These are phyloP conservation scores for Arvicanthis niloticus DNA, from an alignment of 2,113 vertebrate genomes.

Conservation along the genomic window DNA sequence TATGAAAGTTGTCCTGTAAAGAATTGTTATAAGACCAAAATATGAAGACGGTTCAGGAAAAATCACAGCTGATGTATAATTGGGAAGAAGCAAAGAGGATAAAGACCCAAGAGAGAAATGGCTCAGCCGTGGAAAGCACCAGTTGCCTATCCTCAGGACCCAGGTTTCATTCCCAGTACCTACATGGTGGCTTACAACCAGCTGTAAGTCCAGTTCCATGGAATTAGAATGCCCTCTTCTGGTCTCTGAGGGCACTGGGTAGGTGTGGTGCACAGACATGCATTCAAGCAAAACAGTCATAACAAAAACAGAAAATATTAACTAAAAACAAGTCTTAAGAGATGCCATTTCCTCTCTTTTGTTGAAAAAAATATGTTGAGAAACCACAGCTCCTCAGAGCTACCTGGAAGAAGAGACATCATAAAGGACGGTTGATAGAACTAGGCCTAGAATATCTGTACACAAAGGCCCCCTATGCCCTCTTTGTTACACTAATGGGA, in stretches of 20 bases:
- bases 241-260: neutral
- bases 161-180: neutral
- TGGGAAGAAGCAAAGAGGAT: constrained; percentile 71
- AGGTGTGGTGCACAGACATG: neutral
- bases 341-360: constrained; percentile 68
- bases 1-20: neutral
- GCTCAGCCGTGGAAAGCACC: neutral
- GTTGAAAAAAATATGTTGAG: constrained; percentile 62
- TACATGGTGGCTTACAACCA: neutral
- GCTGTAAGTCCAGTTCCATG: neutral
- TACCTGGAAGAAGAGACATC: constrained; percentile 70
- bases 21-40: constrained; percentile 74
- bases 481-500: neutral
- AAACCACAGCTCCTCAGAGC: constrained; percentile 61
- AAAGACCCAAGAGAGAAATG: constrained; percentile 59
- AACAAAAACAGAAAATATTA: neutral
- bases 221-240: no score
- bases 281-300: neutral
- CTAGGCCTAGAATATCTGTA: neutral
- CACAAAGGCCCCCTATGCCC: neutral
- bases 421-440: constrained; percentile 51
- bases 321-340: neutral
- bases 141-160: neutral
- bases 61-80: constrained; percentile 52
- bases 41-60: constrained; percentile 36